A percentile compares a stretch with the other conserved stretches of the same genome.
Conservation (phyloP, 2,888 invertebrate genomes). For the Acleris cristana region DNA sequence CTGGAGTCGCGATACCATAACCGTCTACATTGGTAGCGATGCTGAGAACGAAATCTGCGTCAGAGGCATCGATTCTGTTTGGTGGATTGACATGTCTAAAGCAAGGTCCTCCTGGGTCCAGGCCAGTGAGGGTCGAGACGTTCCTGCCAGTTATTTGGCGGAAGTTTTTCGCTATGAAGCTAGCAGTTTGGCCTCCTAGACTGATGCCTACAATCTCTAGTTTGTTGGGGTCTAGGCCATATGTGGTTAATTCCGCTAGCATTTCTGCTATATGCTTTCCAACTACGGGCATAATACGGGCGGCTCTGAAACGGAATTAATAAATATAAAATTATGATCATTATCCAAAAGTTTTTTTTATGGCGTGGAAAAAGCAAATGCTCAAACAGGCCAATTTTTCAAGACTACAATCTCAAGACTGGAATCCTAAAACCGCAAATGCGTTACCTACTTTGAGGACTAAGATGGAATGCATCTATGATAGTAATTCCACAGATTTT, state of each 20-base stretch:
- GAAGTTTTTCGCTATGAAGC: constrained; percentile 48
- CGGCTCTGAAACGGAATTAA: constrained; percentile 52
- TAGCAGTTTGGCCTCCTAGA: constrained; percentile 46
- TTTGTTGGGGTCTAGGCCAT: constrained; percentile 42
- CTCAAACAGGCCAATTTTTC: no score
- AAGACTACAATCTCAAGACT: no score
- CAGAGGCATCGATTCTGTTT: constrained; percentile 43
- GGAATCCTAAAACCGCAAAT: no score
- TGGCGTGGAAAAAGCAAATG: no score
- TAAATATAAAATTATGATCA: no score
- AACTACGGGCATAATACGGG: constrained; percentile 41
- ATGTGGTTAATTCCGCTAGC: constrained; percentile 47
- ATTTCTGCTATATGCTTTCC: constrained; percentile 49
- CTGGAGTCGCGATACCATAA: constrained; percentile 43
- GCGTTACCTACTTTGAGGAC: no score
- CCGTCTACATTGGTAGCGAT: constrained; percentile 45
- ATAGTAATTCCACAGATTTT: no score
- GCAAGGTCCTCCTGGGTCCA: constrained; percentile 49
- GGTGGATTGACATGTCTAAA: constrained; percentile 43
- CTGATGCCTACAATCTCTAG: constrained; percentile 45
- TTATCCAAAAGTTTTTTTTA: no score
- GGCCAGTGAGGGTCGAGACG: constrained; percentile 39
- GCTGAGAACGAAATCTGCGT: constrained; percentile 45
- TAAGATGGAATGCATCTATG: no score
- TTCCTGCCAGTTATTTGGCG: constrained; percentile 43